phyloP scores from a whole-genome alignment of 35 echinoderm and acorn worm species.

The Strongylocentrotus purpuratus region DNA sequence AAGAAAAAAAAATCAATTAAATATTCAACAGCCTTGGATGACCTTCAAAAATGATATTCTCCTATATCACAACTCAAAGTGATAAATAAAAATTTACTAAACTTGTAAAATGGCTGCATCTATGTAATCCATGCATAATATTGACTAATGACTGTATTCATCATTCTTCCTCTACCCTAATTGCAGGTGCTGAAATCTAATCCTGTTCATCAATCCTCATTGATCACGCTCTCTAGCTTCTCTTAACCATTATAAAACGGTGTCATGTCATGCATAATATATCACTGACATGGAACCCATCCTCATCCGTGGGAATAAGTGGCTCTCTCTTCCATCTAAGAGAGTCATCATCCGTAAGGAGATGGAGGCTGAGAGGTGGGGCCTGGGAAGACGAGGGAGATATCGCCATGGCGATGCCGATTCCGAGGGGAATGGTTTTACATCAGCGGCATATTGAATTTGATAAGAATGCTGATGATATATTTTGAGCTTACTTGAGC shows the following conservation, averaged over 20 bases:
- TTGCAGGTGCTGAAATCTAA: neutral
- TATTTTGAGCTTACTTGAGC: neutral
- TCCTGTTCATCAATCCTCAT: neutral
- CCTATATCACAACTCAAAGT: neutral
- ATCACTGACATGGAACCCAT: conserved; percentile 7
- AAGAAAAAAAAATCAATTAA: neutral
- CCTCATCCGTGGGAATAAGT: neutral
- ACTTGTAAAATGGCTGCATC: neutral
- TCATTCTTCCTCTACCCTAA: neutral
- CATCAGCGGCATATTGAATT: neutral
- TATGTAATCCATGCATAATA: neutral
- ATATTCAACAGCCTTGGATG: neutral
- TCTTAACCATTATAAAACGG: neutral
- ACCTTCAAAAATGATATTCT: neutral
- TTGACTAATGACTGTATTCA: neutral
- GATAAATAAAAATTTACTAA: neutral
- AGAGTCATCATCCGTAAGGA: neutral
- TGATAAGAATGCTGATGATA: neutral
- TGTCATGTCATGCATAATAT: neutral
- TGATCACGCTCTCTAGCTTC: neutral
- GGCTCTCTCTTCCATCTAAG: neutral
- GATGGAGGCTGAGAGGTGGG: neutral
- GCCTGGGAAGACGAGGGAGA: neutral
- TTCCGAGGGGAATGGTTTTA: neutral
- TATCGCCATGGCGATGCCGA: neutral